phyloP scores from a whole-genome alignment of 2,888 invertebrate species.

The Rhabditoides inermis region DNA sequence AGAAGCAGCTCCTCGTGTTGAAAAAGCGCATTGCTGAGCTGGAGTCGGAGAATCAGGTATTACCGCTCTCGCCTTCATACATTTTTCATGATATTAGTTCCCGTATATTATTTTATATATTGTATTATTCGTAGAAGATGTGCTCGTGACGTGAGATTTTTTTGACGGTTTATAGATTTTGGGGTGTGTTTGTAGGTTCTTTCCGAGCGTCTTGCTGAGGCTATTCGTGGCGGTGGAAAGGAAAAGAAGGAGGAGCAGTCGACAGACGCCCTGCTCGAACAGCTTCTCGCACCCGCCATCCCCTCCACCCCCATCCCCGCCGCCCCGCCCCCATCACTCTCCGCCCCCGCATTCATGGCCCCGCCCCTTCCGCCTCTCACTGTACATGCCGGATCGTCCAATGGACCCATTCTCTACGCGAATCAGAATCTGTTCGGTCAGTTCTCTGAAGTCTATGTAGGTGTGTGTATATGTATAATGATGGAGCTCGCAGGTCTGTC shows the following conservation, averaged over 20 bases:
- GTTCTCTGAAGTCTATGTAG: not conserved
- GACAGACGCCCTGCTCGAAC: conserved; percentile 2
- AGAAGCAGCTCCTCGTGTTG: conserved; percentile 68
- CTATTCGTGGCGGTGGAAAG: conserved; percentile 2
- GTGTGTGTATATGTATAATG: not conserved
- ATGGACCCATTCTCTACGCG: too few species aligned
- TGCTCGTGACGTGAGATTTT: not conserved
- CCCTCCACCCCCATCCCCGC: conserved; percentile 12
- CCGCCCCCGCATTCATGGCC: not conserved
- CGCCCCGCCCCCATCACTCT: conserved; percentile 13
- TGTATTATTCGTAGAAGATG: not conserved
- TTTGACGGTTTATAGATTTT: not conserved
- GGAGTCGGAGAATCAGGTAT: conserved; percentile 72
- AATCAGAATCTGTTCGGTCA: too few species aligned
- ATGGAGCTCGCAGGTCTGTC: not conserved
- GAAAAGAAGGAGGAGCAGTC: not conserved
- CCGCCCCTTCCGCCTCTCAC: not conserved
- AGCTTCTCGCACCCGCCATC: conserved; percentile 5
- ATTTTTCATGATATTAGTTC: too few species aligned
- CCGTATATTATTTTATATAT: too few species aligned
- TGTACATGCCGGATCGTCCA: too few species aligned
- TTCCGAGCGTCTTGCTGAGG: conserved; percentile 7
- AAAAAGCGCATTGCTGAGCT: conserved; percentile 79
- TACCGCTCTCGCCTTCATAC: not conserved
- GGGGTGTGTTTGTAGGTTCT: too few species aligned